Evolutionary conservation across 2,888 invertebrate species (phyloP).

Genomic region (Drosophila borealis): DNA sequence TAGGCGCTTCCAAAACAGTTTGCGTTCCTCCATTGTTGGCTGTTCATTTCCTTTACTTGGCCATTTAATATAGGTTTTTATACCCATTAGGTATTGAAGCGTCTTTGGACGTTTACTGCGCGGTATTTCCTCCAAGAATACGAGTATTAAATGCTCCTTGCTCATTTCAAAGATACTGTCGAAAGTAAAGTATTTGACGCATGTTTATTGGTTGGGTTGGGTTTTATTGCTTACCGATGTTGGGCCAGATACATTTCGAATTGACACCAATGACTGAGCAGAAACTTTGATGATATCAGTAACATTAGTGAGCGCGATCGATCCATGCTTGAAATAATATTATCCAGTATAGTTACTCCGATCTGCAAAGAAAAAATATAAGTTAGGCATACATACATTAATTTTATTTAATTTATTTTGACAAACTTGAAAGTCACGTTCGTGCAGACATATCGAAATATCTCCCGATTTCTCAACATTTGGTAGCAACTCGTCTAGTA

Average conservation of each 20-base stretch:
- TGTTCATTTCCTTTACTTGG: slow-evolving; percentile 81
- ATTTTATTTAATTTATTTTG: too few species aligned
- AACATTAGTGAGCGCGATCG: slow-evolving; percentile 88
- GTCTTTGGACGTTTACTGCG: slow-evolving; percentile 87
- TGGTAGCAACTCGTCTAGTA: slow-evolving; percentile 87
- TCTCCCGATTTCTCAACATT: slow-evolving; percentile 87
- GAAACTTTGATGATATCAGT: slow-evolving; percentile 88
- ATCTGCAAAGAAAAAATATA: slow-evolving; percentile 80
- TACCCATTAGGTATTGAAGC: slow-evolving; percentile 88
- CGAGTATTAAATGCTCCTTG: slow-evolving; percentile 87
- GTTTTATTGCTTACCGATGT: slow-evolving; percentile 85
- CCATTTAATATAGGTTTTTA: slow-evolving; percentile 90
- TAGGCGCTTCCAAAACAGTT: slow-evolving; percentile 84
- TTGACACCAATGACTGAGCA: slow-evolving; percentile 90
- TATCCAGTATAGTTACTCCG: slow-evolving; percentile 89
- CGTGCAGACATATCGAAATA: slow-evolving; percentile 89
- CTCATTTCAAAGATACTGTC: slow-evolving; percentile 87
- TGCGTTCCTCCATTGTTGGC: slow-evolving; percentile 79
- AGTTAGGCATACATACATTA: neutral
- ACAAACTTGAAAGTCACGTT: slow-evolving; percentile 89
- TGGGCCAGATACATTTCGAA: slow-evolving; percentile 90
- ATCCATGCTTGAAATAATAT: slow-evolving; percentile 90
- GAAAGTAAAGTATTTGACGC: too few species aligned
- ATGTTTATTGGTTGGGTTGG: too few species aligned
- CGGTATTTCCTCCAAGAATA: slow-evolving; percentile 89